Evolutionary conservation across 23 tunicate species (phyloP).

Genomic region (Halocynthia roretzi): DNA sequence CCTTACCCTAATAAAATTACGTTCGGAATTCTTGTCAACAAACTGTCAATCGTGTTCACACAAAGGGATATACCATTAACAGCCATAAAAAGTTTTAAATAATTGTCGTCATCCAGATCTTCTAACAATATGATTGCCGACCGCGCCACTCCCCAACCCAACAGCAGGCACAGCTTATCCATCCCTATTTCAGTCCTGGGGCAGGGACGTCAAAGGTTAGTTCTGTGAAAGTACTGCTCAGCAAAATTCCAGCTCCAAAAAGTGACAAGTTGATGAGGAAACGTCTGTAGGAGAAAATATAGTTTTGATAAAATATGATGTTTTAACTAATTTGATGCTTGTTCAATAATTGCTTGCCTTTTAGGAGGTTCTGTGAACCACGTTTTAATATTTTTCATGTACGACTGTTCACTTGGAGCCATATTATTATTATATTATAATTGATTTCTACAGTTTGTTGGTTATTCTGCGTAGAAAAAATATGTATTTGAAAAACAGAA

Average conservation of each 20-base stretch:
- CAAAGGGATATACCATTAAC: neutral
- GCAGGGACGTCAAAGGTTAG: slow-evolving; percentile 52
- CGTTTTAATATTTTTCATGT: neutral
- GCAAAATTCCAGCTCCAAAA: slow-evolving; percentile 49
- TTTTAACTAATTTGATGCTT: neutral
- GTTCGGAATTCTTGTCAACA: neutral
- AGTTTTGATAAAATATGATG: neutral
- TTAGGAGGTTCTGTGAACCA: slow-evolving; percentile 19
- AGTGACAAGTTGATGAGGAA: slow-evolving; percentile 61
- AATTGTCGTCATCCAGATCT: neutral
- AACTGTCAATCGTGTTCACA: neutral
- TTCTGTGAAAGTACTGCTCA: slow-evolving; percentile 46
- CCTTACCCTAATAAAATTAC: neutral
- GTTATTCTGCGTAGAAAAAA: neutral
- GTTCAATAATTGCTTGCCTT: neutral
- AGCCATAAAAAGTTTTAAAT: neutral
- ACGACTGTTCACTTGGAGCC: neutral
- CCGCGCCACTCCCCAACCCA: slow-evolving; percentile 5
- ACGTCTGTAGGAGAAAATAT: slow-evolving; percentile 31
- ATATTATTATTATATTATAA: neutral
- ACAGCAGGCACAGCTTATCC: slow-evolving; percentile 1
- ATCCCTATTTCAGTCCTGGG: slow-evolving; percentile 15
- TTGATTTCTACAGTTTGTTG: no score
- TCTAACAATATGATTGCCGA: neutral
- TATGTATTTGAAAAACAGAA: neutral